phyloP scores from a whole-genome alignment of 2,888 invertebrate genomes.

The Protophormia terraenovae region DNA sequence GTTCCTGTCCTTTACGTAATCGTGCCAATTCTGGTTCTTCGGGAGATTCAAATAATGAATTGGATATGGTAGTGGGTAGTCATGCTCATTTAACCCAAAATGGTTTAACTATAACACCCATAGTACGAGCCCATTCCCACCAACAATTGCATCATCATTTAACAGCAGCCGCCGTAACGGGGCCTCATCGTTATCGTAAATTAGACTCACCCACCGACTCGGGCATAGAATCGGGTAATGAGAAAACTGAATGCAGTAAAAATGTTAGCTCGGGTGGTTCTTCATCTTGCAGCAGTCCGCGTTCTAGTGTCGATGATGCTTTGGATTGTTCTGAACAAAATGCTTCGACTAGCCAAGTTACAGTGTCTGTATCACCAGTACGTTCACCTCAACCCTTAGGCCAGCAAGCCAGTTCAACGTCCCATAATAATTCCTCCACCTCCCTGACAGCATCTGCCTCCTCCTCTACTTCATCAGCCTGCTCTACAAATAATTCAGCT shows the following conservation, averaged over 20 bases:
- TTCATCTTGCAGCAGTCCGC: conserved; percentile 92
- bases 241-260: conserved; percentile 88
- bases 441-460: conserved; percentile 11
- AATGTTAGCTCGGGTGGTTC: conserved; percentile 88
- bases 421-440: conserved; percentile 70
- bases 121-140: conserved; percentile 80
- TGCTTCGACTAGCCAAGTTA: conserved; percentile 70
- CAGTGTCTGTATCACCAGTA: conserved; percentile 76
- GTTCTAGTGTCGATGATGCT: conserved; percentile 91
- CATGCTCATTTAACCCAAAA: conserved; percentile 87
- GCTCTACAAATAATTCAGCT: conserved; percentile 60
- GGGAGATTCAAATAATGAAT: conserved; percentile 90
- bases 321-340: conserved; percentile 82
- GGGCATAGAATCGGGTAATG: conserved; percentile 95
- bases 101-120: conserved; percentile 88
- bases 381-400: conserved; percentile 78
- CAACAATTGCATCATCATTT: conserved; percentile 72
- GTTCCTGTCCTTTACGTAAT: conserved; percentile 87
- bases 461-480: conserved; percentile 55
- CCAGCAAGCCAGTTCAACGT: conserved; percentile 68
- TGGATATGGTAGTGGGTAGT: conserved; percentile 83
- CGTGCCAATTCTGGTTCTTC: conserved; percentile 90
- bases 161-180: conserved; percentile 64
- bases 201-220: conserved; percentile 96
- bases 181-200: conserved; percentile 88